Conservation (phyloP, 2,113 vertebrate species). For the Burhinus bistriatus region DNA sequence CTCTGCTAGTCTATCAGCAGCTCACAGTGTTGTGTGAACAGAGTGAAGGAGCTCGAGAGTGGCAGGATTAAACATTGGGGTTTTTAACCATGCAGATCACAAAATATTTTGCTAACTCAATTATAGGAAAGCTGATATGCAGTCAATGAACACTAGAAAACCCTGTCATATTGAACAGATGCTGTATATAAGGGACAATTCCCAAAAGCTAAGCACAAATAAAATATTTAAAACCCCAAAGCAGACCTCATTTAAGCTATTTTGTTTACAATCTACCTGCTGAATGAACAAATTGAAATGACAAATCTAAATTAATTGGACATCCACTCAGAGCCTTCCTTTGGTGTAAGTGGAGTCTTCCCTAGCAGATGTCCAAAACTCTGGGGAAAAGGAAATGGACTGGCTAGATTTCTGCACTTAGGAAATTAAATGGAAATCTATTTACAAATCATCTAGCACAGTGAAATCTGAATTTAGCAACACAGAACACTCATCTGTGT, state of each 20-base stretch:
- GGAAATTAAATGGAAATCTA: slow-evolving; percentile 25
- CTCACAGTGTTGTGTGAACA: not conserved
- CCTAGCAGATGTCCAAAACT: slow-evolving; percentile 51
- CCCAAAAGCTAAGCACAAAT: slow-evolving; percentile 48
- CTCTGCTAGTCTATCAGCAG: not conserved
- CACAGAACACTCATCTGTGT: not conserved
- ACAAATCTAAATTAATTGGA: slow-evolving; percentile 56
- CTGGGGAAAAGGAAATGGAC: slow-evolving; percentile 48
- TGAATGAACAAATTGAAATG: slow-evolving; percentile 47
- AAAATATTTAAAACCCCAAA: slow-evolving; percentile 54
- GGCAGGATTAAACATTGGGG: not conserved
- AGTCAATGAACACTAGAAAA: slow-evolving; percentile 3
- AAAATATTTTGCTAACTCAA: not conserved
- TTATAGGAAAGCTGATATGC: not conserved
- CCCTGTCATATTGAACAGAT: not conserved
- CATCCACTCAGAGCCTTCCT: slow-evolving; percentile 38
- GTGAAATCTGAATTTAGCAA: slow-evolving; percentile 28
- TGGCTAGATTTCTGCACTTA: slow-evolving; percentile 35
- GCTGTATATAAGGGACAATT: slow-evolving; percentile 18
- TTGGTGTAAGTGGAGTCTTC: not conserved
- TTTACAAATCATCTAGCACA: slow-evolving; percentile 26
- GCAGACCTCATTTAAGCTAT: slow-evolving; percentile 41
- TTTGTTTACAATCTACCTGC: slow-evolving; percentile 55
- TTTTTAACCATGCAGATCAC: not conserved
- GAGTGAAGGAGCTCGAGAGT: not conserved